Evolutionary conservation across 2,113 vertebrate genomes (phyloP), one percentile per base, ranked within the genome.

Genomic region (Myocastor coypus): DNA sequence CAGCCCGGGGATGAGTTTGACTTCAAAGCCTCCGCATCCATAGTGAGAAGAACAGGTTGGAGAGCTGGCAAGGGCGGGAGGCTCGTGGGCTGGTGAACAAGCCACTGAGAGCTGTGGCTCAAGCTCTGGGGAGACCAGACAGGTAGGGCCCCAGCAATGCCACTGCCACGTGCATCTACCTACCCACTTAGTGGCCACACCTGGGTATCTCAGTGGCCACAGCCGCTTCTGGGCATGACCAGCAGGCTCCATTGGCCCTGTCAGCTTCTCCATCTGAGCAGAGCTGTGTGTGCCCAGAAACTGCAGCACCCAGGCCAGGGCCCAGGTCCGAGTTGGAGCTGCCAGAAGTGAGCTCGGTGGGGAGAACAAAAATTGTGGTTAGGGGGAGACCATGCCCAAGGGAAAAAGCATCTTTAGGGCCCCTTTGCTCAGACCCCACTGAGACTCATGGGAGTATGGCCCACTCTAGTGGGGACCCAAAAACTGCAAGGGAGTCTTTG

Each of bases 1-100:
- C 80, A 89, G 91, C 97, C 92, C 40, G 69, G 87, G 92, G 89
- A 94, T 82, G 95, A 87, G 78, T 82, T 66, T 96, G 93, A 94
- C 89, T 96, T 97, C 92, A 95, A 93, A 96, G 94, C 3, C 75
- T 87, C 63, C 13, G 59, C 82, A 50, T 87, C 87, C 63, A 16
- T 40, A 75, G 30, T n/a, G 52, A 73, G 64, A 42, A 66, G 46
- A 88, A 78, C 37, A 84, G 69, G 57, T 68, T 61, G 37, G 42
- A 88, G 78, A 63, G 57, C 1, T 37, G 89, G 34, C 11, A 0
- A 34, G 24, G 40, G 37, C 5, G 89, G 89, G 68, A 87, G 75
- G 12, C 52, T 80, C 4, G 0, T 1, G 3, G 17, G 14, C 8
- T 50, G 7, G 22, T 71, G 73, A 61, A 37, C 52, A 26, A 73